Base-by-base conservation (phyloP, 1,140 invertebrate species). In the Drosophila leontia region DNA sequence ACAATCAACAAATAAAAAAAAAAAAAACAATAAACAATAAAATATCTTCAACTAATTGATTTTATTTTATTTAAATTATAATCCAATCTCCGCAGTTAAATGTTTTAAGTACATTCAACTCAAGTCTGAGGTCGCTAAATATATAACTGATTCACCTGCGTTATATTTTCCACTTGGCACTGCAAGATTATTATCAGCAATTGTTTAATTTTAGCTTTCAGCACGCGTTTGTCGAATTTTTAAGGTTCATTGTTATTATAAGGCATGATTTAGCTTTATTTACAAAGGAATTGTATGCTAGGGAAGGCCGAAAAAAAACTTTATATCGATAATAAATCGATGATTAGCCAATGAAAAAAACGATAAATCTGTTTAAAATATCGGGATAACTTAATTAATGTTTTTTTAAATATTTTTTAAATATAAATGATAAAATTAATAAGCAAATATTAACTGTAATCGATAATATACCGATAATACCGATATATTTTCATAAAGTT, bases 151-250 rank as follows among this genome's bases (percentile, higher is more conserved):
- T 34, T 62, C 48, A 62, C 23, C 37, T 13, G 35, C 39, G 26
- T 15, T 58, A 58, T 42, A 44, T 29, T 58, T 58, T 9, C 15
- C 12, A 17, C 19, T 19, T 13, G 34, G 11, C 35, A 55, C 32
- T 51, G 12, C 3, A 26, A 26, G 60, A 56, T 62, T 55, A 39
- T 26, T 53, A 62, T 62, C 60, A 39, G 47, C 48, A 39, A 55
- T 62, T 62, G 48, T 62, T 61, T 61, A 26, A 53, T 61, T 55
- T 29, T 39, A 53, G 23, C 47, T 17, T 35, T 19, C 3, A 39
- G 60, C 60, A 62, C 48, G 60, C 45, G 34, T 62, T 44, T 53
- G 47, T 12, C 12, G 15, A 35, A 53, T 37, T 62, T 61, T 15
- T 4, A 26, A 35, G 34, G 47, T 55, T 62, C 48, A 62, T 53